Evolutionary conservation across 2,113 vertebrate genomes (phyloP).

Genomic region (Etia nguti): DNA sequence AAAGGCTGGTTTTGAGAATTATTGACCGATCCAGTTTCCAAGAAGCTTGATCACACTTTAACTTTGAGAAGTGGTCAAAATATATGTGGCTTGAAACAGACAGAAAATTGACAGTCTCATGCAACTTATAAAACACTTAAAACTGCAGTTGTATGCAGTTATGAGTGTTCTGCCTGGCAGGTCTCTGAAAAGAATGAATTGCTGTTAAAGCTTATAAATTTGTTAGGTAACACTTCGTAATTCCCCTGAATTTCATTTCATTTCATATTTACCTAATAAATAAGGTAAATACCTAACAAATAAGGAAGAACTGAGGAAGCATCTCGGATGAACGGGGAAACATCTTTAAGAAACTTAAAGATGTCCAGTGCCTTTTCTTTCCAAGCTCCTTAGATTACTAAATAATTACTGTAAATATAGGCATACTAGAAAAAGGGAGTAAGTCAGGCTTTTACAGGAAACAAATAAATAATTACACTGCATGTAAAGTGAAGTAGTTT

Average conservation of each 20-base stretch:
- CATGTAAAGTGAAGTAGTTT: not conserved
- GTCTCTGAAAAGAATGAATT: not conserved
- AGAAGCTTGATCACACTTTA: not conserved
- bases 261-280: not conserved
- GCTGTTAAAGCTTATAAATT: not conserved
- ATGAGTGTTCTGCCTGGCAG: not conserved
- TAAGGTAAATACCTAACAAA: too few species aligned
- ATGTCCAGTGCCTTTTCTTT: not conserved
- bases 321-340: not conserved
- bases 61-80: not conserved
- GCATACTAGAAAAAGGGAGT: not conserved
- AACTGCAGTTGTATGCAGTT: not conserved
- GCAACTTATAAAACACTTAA: not conserved
- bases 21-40: not conserved
- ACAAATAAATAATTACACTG: rapidly evolving
- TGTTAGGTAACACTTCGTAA: not conserved
- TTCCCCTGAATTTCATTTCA: not conserved
- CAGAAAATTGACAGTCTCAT: not conserved
- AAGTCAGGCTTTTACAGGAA: not conserved
- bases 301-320: not conserved
- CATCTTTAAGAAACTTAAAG: rapidly evolving
- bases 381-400: not conserved
- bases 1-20: not conserved
- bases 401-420: not conserved
- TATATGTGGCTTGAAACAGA: not conserved